These are phyloP conservation scores for Chauna torquata DNA, from an alignment of 2,113 vertebrate genomes.

Conservation along the genomic window DNA sequence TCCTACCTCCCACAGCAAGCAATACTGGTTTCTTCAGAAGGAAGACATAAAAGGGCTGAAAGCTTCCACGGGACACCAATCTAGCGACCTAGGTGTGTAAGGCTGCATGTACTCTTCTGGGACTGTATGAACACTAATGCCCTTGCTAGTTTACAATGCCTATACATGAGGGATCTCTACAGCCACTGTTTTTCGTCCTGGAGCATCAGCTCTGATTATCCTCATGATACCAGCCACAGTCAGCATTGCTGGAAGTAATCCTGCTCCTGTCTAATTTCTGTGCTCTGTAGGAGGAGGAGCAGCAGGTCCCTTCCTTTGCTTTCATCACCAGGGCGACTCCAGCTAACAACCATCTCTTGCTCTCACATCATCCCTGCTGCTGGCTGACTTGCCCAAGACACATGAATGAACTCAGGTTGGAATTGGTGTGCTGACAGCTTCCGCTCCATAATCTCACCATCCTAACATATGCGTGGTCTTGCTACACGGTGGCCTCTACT, in stretches of 20 bases:
- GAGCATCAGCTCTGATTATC: neutral
- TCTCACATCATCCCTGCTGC: neutral
- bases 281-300: neutral
- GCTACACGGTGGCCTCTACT: neutral
- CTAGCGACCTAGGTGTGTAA: neutral
- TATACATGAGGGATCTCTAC: neutral
- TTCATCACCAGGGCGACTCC: neutral
- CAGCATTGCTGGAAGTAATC: neutral
- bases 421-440: neutral
- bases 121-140: neutral
- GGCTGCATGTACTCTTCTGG: neutral
- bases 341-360: neutral
- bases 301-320: neutral
- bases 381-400: neutral
- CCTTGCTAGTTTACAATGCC: neutral
- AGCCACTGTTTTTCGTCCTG: neutral
- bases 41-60: neutral
- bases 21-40: neutral
- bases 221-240: neutral
- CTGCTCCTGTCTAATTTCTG: neutral
- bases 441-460: neutral
- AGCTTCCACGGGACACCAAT: neutral
- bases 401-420: neutral
- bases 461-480: neutral
- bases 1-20: neutral